Percentiles rank a stretch among this genome's conserved stretches.
Evolutionary conservation across 2,113 vertebrate species (phyloP).

Genomic region (Phrynosoma blainvillii): DNA sequence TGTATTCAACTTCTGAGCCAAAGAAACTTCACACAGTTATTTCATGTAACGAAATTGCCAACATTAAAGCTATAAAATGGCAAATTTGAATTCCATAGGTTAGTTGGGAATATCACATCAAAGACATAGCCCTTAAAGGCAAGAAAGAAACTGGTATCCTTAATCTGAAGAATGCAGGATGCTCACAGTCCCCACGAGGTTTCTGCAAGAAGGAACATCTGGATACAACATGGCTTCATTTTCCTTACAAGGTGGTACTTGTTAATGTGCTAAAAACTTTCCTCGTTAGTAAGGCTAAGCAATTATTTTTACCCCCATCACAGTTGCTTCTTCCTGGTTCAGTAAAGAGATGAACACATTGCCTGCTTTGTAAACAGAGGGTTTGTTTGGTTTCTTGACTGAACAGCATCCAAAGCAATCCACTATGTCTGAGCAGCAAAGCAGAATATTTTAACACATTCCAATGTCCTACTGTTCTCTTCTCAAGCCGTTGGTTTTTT

Average conservation of each 20-base stretch:
- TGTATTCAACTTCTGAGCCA: conserved; percentile 74
- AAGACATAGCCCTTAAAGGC: conserved; percentile 80
- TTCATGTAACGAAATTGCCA: conserved; percentile 64
- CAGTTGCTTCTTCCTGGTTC: conserved; percentile 77
- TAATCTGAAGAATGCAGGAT: conserved; percentile 75
- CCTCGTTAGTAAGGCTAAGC: conserved; percentile 76
- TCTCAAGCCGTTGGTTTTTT: conserved; percentile 54
- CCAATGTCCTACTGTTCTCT: conserved; percentile 62
- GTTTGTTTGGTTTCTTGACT: conserved; percentile 67
- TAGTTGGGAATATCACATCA: conserved; percentile 72
- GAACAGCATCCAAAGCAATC: conserved; percentile 68
- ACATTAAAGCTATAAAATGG: conserved; percentile 76
- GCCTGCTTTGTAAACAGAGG: conserved; percentile 73
- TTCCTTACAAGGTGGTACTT: conserved; percentile 79
- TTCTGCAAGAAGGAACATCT: conserved; percentile 75
- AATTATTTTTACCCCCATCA: conserved; percentile 63
- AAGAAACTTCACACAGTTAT: conserved; percentile 72
- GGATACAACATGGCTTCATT: conserved; percentile 84
- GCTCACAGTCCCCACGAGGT: conserved; percentile 70
- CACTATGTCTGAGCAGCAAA: conserved; percentile 72
- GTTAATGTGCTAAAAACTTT: conserved; percentile 67
- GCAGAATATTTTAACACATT: conserved; percentile 69
- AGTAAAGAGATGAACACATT: conserved; percentile 70
- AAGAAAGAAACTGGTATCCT: conserved; percentile 70
- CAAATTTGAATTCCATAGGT: conserved; percentile 76